Evolutionary conservation across 1,140 invertebrate genomes (phyloP).

Genomic region (Eubasilissa regina): DNA sequence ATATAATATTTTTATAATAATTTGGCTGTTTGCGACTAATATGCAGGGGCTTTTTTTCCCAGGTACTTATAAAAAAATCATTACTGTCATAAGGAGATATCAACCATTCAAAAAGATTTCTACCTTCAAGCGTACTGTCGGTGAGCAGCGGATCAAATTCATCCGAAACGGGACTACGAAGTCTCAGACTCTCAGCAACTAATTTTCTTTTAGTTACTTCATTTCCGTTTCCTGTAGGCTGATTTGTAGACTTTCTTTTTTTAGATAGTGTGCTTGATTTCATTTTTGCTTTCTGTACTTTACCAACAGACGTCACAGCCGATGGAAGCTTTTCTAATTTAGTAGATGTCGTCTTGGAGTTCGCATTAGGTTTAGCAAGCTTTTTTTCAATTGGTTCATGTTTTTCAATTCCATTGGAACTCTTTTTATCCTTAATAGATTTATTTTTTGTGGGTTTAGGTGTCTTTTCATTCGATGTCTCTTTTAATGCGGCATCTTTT

Average conservation of each 20-base stretch:
- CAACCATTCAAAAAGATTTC: slow-evolving; percentile 79
- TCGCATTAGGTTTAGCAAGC: neutral
- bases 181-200: neutral
- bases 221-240: slow-evolving; percentile 2
- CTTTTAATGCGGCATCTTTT: neutral
- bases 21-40: slow-evolving; percentile 77
- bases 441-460: neutral
- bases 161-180: neutral
- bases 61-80: slow-evolving; percentile 74
- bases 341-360: no score
- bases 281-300: neutral
- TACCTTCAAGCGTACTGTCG: slow-evolving; percentile 74
- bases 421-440: slow-evolving; percentile 14
- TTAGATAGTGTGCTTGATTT: slow-evolving; percentile 4
- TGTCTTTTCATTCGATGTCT: neutral
- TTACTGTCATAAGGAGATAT: slow-evolving; percentile 77
- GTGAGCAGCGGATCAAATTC: slow-evolving; percentile 62
- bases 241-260: slow-evolving; percentile 11
- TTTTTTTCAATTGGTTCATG: neutral
- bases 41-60: slow-evolving; percentile 87
- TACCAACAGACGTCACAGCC: neutral
- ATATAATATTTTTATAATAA: slow-evolving; percentile 85
- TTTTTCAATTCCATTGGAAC: neutral
- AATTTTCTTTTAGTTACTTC: slow-evolving; percentile 8
- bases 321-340: slow-evolving; percentile 14